Conservation (phyloP, 2,888 invertebrate species). For the Byasa hedistus region DNA sequence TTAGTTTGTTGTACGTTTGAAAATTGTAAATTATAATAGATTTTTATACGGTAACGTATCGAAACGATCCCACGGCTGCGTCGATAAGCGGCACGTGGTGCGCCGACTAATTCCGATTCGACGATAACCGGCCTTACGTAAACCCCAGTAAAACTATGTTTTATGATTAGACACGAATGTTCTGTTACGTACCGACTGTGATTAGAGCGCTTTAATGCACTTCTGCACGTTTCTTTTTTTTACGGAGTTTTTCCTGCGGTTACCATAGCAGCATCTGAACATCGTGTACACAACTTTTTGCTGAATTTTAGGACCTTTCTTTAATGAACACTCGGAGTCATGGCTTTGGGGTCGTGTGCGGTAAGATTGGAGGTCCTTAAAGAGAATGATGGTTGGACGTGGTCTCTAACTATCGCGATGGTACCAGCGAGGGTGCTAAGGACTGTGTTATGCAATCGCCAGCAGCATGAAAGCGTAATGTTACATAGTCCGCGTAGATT, state of each 20-base stretch:
- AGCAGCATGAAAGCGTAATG: no score
- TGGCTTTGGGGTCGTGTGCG: no score
- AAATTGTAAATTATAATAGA: conserved; percentile 44
- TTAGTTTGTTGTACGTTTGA: conserved; percentile 5
- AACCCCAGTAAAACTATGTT: conserved; percentile 35
- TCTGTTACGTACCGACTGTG: conserved; percentile 25
- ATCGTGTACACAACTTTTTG: no score
- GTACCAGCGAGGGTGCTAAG: no score
- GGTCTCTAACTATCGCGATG: no score
- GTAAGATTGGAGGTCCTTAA: no score
- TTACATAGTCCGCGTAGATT: no score
- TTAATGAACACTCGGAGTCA: no score
- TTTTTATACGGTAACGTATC: conserved; percentile 59
- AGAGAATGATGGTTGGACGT: no score
- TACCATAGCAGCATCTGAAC: no score
- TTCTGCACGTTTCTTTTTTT: conserved; percentile 2
- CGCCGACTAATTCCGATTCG: conserved; percentile 40
- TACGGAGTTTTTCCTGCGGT: not conserved
- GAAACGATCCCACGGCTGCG: conserved; percentile 59
- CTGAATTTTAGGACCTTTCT: no score
- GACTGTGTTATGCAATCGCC: no score
- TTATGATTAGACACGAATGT: conserved; percentile 35
- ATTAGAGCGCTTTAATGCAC: conserved; percentile 7
- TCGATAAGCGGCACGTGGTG: conserved; percentile 65
- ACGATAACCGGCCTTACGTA: conserved; percentile 32